Conservation (phyloP, 2,113 vertebrate species). For the Atractosteus spatula region DNA sequence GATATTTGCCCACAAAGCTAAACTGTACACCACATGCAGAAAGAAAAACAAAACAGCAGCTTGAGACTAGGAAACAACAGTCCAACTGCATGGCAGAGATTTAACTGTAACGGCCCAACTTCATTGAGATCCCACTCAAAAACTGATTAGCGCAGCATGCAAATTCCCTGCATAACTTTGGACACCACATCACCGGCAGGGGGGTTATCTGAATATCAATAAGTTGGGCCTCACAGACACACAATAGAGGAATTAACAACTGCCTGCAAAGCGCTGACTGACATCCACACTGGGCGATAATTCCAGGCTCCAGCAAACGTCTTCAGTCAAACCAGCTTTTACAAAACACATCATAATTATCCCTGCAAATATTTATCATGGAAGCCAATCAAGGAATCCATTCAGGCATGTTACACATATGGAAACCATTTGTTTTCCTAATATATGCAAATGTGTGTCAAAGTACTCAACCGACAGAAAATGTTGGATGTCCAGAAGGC, state of each 20-base stretch:
- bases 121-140: constrained; percentile 10
- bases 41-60: too few relatives aligned
- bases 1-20: too few relatives aligned
- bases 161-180: constrained; percentile 23
- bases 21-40: too few relatives aligned
- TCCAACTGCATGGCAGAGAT: not conserved
- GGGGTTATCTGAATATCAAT: constrained; percentile 23
- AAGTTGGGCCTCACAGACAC: constrained; percentile 10
- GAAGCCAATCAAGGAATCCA: constrained; percentile 9
- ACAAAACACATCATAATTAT: constrained; percentile 5
- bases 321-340: not conserved
- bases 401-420: constrained; percentile 21
- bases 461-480: constrained; percentile 19
- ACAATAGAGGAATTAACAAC: constrained; percentile 14
- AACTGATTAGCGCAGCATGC: constrained; percentile 16
- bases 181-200: not conserved
- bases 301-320: not conserved
- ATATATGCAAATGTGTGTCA: constrained; percentile 26
- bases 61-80: too few relatives aligned
- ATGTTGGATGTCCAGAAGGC: constrained; percentile 19
- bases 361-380: constrained; percentile 33
- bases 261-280: not conserved
- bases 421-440: constrained; percentile 29
- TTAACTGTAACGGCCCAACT: not conserved
- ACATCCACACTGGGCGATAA: not conserved